Conservation (phyloP, 2,113 vertebrate species). For the Ctenodactylus gundi region DNA sequence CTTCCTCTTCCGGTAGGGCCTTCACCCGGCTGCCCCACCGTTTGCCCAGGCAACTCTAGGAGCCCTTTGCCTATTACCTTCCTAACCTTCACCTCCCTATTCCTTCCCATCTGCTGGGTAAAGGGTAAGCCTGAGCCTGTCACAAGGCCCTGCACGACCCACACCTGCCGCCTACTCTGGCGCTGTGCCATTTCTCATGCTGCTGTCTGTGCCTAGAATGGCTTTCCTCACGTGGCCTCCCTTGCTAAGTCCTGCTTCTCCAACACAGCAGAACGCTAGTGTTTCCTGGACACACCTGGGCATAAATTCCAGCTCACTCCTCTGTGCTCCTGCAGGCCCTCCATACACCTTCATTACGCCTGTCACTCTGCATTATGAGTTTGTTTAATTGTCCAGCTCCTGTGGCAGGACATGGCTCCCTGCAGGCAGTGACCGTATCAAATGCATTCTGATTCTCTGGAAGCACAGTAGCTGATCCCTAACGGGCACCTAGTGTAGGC, state of each 20-base stretch:
- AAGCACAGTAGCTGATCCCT: neutral
- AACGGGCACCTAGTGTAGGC: neutral
- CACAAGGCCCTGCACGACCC: neutral
- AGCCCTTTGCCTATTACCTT: neutral
- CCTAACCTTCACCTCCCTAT: neutral
- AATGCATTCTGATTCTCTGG: neutral
- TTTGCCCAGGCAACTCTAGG: too few relatives aligned
- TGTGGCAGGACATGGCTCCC: neutral
- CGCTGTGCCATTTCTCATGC: neutral
- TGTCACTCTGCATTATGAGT: neutral
- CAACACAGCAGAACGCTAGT: neutral
- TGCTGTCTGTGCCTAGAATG: neutral
- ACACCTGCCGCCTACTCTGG: accelerated
- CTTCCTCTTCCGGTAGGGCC: neutral
- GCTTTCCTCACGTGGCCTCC: neutral
- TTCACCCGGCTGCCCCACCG: neutral
- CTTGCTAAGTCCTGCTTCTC: neutral
- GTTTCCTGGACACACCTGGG: neutral
- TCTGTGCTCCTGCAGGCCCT: neutral
- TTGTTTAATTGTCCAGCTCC: neutral
- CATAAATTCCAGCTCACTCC: neutral
- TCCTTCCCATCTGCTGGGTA: neutral
- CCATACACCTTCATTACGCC: neutral
- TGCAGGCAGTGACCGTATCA: neutral
- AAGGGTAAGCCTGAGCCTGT: neutral